Conservation (phyloP, 2,888 invertebrate genomes). For the Cremastinae sp. region DNA sequence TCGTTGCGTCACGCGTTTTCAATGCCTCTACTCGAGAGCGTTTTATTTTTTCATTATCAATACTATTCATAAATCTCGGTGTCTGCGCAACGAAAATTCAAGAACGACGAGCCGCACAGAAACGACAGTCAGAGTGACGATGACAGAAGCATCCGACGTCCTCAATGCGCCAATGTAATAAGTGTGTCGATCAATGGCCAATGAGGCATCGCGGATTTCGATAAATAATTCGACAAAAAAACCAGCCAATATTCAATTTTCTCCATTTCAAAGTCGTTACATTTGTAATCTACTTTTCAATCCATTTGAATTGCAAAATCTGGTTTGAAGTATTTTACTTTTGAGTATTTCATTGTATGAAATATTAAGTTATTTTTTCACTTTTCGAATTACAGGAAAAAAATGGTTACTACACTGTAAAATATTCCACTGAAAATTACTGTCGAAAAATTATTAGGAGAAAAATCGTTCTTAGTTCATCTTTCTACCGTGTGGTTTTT, state of each 20-base stretch:
- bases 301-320: neutral
- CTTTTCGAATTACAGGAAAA: too few relatives aligned
- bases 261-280: neutral
- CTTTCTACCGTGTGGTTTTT: too few relatives aligned
- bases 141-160: slow-evolving; percentile 27
- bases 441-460: too few relatives aligned
- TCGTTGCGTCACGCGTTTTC: too few relatives aligned
- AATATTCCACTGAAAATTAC: too few relatives aligned
- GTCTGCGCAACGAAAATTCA: slow-evolving; percentile 18
- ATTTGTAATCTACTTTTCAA: neutral
- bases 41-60: slow-evolving; percentile 4
- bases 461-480: too few relatives aligned
- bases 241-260: neutral
- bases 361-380: too few relatives aligned
- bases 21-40: too few relatives aligned
- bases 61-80: slow-evolving; percentile 16
- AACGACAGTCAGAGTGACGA: slow-evolving; percentile 2
- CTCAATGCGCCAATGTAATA: slow-evolving; percentile 41
- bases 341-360: too few relatives aligned
- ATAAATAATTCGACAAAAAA: neutral
- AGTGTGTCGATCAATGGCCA: slow-evolving; percentile 47
- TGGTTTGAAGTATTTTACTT: too few relatives aligned
- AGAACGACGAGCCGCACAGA: neutral
- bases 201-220: neutral
- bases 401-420: too few relatives aligned